Evolutionary conservation across 2,113 vertebrate genomes (phyloP), one percentile per base, ranked within the genome.

Genomic region (Cinclus mexicanus): DNA sequence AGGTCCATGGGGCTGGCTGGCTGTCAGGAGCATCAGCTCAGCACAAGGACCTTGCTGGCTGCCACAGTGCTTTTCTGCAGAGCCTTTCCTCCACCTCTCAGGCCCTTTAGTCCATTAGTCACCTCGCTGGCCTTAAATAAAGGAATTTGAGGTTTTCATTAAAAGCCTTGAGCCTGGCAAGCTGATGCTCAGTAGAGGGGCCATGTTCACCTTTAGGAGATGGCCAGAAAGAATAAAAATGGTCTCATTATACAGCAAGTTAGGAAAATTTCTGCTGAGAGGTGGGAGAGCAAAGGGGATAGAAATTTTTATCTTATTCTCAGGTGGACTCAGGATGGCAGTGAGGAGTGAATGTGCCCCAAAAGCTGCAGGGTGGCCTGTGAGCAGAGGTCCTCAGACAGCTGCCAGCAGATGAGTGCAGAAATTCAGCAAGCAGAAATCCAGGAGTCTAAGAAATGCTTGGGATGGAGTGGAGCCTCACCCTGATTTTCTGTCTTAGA

Each of bases 41-140:
- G 79, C 63, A 33, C 35, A 23, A 10, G 75, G 68, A 59, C 39
- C 57, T 44, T 78, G 33, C 42, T 75, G 92, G 8, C 74, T 75
- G 76, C 59, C 65, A 20, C 72, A 3, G 25, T 6, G 33, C 49
- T 72, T 71, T 74, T 74, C 39, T 37, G 59, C 75, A 57, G 39
- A 85, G 87, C 78, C 29, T 2, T 57, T 91, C 89, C 13, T 77
- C 39, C 55, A 53, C 23, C 35, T 83, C 67, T 12, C 70, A 14
- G 42, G 42, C 67, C 88, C 12, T 50, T 85, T 16, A 86, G 90
- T 74, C 93, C 94, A 88, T 96, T 90, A 88, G 87, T 82, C 71
- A 91, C 78, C 84, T 83, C 5, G 0, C 67, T 77, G 71, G 82
- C 82, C 84, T 84, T 65, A 77, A 87, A 83, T 22, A 67, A 85